A percentile compares a stretch with the other conserved stretches of the same genome.
These are phyloP conservation scores for Phocoena sinus DNA, from an alignment of 2,113 vertebrate species.

Conservation along the genomic window DNA sequence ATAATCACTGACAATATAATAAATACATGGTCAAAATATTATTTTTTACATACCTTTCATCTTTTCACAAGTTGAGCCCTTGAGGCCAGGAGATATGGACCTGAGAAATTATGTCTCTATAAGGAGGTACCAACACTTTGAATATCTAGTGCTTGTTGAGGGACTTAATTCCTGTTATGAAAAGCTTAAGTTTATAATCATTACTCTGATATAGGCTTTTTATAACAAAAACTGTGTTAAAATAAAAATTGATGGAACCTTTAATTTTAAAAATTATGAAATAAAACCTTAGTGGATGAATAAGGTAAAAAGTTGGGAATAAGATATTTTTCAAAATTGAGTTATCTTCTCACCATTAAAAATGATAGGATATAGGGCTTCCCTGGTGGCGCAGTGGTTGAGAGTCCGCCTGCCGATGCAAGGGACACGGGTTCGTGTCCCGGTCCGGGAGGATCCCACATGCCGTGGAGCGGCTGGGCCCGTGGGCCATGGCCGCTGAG, in stretches of 20 bases:
- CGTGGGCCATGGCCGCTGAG: no score
- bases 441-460: no score
- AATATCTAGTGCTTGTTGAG: background rate
- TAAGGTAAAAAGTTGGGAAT: background rate
- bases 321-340: background rate
- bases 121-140: background rate
- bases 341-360: constrained; percentile 30
- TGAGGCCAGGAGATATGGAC: background rate
- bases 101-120: background rate
- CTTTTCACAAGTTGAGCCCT: background rate
- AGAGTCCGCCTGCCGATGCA: no score
- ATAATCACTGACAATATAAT: background rate
- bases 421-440: no score
- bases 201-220: background rate
- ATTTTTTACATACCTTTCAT: background rate
- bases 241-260: background rate
- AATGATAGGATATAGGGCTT: background rate
- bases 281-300: background rate
- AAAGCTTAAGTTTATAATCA: background rate
- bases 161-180: background rate
- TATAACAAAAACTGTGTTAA: background rate
- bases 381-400: no score
- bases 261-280: constrained; percentile 1
- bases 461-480: no score
- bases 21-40: background rate